Conservation (phyloP, 1,140 invertebrate genomes). For the Bicyclus anynana region DNA sequence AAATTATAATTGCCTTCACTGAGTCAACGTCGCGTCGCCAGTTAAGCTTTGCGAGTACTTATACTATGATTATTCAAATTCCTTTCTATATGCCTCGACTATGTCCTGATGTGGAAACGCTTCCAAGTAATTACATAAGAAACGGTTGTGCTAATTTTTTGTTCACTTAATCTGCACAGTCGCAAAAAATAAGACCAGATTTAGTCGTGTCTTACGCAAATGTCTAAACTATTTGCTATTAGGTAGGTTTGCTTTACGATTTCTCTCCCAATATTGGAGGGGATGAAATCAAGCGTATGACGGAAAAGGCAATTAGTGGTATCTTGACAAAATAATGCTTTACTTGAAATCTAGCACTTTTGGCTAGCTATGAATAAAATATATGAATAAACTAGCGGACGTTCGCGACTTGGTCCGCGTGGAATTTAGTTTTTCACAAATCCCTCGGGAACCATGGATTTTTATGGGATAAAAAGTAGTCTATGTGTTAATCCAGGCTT, state of each 20-base stretch:
- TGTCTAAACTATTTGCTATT: not conserved
- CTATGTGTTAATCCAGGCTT: too few species aligned
- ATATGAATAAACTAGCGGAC: too few species aligned
- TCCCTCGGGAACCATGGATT: too few species aligned
- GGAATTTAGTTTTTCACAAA: too few species aligned
- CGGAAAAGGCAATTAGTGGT: too few species aligned
- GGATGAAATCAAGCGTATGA: not conserved
- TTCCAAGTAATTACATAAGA: conserved; percentile 8
- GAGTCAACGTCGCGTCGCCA: conserved; percentile 25
- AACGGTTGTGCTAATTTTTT: conserved; percentile 1
- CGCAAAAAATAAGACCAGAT: not conserved
- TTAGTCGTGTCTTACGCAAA: not conserved
- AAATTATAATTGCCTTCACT: conserved; percentile 36
- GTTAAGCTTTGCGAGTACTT: not conserved
- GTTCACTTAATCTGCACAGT: not conserved
- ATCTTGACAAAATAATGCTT: too few species aligned
- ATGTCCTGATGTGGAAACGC: conserved; percentile 4
- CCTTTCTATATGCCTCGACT: conserved; percentile 2
- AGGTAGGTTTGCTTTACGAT: not conserved
- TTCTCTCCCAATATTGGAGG: not conserved
- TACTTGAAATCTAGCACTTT: too few species aligned
- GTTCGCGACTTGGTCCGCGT: too few species aligned
- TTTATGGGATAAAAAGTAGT: too few species aligned
- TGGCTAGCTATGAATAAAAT: too few species aligned
- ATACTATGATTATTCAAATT: conserved; percentile 18